Evolutionary conservation across 2,113 vertebrate species (phyloP), one percentile per base, ranked within the genome.

Genomic region (Ammodytes marinus): DNA sequence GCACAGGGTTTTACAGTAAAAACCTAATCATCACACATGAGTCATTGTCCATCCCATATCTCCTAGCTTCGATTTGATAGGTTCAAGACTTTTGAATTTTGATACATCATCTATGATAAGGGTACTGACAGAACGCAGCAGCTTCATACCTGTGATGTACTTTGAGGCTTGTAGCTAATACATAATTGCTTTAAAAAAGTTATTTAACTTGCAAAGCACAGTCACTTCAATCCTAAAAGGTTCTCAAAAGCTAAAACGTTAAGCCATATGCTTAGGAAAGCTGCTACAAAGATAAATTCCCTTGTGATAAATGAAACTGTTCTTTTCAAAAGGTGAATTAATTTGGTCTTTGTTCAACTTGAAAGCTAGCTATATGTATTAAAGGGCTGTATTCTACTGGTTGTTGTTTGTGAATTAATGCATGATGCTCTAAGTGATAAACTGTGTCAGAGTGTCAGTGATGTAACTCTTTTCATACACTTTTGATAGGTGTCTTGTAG

Each of bases 41-140:
- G n/a, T 53, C 27, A 47, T 37, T 66, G 63, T 79, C 55, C 37
- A 46, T n/a, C 39, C 39, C 46, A 74, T 67, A 69, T 37, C 40
- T 19, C 63, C 13, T 19, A 43, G 4, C 37, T 86, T 86, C 86
- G 71, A 75, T 61, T 45, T 43, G 27, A 46, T 50, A 13, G 57
- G 77, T 73, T 64, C 6, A 43, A 59, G 67, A 42, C 53, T 42
- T 82, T 77, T 71, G 57, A 2, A 69, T 84, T 69, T 69, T 14
- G 5, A 8, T 87, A 86, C 42, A 78, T 88, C 50, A 68, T 77
- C 8, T 50, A 74, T 84, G 78, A 88, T 86, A 80, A 75, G 59
- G n/a, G 81, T 59, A 63, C 71, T 64, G 79, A 57, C 64, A 35
- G 50, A 59, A 37, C 46, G 78, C 12, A 35, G 69, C 59, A n/a